These are phyloP conservation scores for Scaptodrosophila latifasciaeformis DNA, from an alignment of 2,888 invertebrate genomes.

Conservation along the genomic window DNA sequence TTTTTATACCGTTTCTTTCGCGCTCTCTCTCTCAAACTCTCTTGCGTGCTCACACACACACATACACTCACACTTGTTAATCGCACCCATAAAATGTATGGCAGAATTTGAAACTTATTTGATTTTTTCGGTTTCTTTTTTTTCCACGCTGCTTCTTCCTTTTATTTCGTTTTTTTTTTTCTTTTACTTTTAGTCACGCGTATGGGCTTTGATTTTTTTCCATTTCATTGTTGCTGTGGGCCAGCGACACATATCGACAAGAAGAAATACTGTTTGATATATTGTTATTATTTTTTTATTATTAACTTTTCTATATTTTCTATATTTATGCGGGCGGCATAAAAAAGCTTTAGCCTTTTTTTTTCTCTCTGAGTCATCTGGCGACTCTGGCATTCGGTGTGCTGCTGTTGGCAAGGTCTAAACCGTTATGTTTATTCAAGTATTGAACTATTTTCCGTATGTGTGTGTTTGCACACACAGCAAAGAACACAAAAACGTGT, in stretches of 20 bases:
- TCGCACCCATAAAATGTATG: too few species aligned
- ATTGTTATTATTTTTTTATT: too few species aligned
- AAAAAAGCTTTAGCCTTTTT: too few species aligned
- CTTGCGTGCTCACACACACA: constrained; percentile 5
- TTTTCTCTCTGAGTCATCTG: background rate
- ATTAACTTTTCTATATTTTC: too few species aligned
- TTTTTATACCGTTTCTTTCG: background rate
- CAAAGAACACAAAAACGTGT: too few species aligned
- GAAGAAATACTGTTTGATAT: too few species aligned
- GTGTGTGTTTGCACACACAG: constrained; percentile 5
- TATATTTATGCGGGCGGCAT: too few species aligned
- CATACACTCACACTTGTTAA: too few species aligned
- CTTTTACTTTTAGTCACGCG: constrained; percentile 49
- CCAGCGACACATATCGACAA: too few species aligned
- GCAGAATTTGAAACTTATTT: constrained; percentile 46
- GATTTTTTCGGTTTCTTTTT: constrained; percentile 43
- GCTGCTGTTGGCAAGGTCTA: too few species aligned
- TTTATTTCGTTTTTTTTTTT: constrained; percentile 7
- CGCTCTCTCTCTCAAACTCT: background rate
- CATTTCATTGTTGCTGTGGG: too few species aligned
- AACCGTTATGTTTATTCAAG: constrained; percentile 24
- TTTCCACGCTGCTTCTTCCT: constrained; percentile 23
- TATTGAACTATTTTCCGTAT: constrained; percentile 9
- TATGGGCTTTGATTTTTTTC: constrained; percentile 47
- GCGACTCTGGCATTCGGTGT: too few species aligned